Evolutionary conservation across 2,888 invertebrate genomes (phyloP), one percentile per base, ranked within the genome.

Genomic region (Rhamphomyia laevipes): DNA sequence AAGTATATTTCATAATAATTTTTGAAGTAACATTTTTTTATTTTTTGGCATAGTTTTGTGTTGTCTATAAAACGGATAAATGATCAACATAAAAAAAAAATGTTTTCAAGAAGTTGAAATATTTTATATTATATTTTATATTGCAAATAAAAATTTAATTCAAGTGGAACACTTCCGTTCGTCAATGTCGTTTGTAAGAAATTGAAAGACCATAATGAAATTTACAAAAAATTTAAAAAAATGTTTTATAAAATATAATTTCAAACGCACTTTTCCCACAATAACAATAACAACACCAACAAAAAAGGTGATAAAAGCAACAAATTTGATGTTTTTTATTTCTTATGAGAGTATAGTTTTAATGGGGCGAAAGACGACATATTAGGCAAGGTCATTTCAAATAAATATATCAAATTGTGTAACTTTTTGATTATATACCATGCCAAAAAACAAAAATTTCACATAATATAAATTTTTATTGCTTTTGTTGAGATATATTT

Each of bases 161-260:
- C 40, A 41, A 41, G 45, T 49, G 45, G 35, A 49, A 45, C 49
- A 41, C 49, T 49, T 49, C 49, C 49, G 49, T 42, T 45, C 42
- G 30, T 49, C 49, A 49, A 41, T 35, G 42, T 41, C 45, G 38
- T 47, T 27, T 12, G 13, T 35, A n/a, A 13, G 13, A 35, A 35
- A 50, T n/a, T n/a, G n/a, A n/a, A n/a, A n/a, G n/a, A n/a, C n/a
- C n/a, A n/a, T n/a, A n/a, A n/a, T n/a, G 16, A 48, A 48, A 40
- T 33, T 54, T 44, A 51, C 56, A 43, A 53, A 56, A 51, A 55
- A 60, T 51, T 53, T 60, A 31, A 62, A 60, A 54, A 60, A 62
- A 54, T 59, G 55, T 40, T 54, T 60, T 49, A 52, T 59, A 44
- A 59, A 56, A 56, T 33, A 33, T 6, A 5, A 33, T 5, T 33